phyloP scores from a whole-genome alignment of 2,888 invertebrate genomes.

The Molorchus minor region DNA sequence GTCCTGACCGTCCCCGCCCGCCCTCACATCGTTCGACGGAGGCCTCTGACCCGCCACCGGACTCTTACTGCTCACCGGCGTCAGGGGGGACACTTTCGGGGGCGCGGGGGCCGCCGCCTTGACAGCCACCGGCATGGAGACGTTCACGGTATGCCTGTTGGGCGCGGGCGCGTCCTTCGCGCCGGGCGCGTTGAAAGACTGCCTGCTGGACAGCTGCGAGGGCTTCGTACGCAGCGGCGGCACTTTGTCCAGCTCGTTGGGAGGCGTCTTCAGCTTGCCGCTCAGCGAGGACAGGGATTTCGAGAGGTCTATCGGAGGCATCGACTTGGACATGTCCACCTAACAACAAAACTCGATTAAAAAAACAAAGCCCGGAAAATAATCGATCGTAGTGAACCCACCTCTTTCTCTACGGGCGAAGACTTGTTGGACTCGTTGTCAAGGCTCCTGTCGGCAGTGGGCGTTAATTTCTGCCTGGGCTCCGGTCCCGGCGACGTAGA shows the following conservation, averaged over 20 bases:
- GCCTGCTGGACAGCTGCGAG: conserved; percentile 24
- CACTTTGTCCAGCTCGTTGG: conserved; percentile 52
- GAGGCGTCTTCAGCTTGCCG: conserved; percentile 50
- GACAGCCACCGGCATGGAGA: conserved; percentile 26
- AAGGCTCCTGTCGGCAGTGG: conserved; percentile 46
- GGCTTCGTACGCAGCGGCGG: conserved; percentile 40
- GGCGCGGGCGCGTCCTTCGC: conserved; percentile 30
- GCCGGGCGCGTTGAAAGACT: not conserved
- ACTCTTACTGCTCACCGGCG: not conserved
- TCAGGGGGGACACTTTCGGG: conserved; percentile 13
- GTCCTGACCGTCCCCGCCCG: conserved; percentile 9
- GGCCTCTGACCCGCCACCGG: conserved; percentile 5
- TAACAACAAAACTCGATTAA: not conserved
- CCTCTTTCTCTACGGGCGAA: conserved; percentile 34
- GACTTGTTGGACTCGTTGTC: conserved; percentile 27
- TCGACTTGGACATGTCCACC: conserved; percentile 47
- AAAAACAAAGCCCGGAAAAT: not conserved
- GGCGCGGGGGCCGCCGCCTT: conserved; percentile 37
- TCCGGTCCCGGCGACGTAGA: conserved; percentile 60
- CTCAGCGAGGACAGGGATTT: conserved; percentile 18
- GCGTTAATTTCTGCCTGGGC: conserved; percentile 22
- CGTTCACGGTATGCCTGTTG: conserved; percentile 17
- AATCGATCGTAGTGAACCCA: conserved; percentile 9
- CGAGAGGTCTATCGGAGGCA: conserved; percentile 39
- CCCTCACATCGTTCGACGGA: conserved; percentile 19